Evolutionary conservation across 2,888 invertebrate genomes (phyloP).

Genomic region (Piscicola geometra): DNA sequence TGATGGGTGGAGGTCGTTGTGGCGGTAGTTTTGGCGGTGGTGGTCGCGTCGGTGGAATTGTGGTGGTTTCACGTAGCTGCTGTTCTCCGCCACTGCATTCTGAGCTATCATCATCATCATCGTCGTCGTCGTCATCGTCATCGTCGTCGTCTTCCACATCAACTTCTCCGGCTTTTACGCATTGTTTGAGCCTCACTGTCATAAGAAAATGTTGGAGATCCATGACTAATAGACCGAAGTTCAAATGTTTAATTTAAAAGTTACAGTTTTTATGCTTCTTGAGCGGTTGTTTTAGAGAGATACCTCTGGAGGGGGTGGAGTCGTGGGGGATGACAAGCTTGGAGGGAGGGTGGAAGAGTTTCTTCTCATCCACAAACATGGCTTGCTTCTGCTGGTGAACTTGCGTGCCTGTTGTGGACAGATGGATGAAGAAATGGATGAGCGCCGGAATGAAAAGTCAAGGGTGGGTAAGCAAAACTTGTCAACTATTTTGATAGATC

Average conservation of each 20-base stretch:
- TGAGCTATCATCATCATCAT: conserved; percentile 32
- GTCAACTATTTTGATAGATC: no score
- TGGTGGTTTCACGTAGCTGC: neutral
- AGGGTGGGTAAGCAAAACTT: no score
- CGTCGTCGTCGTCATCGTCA: conserved; percentile 41
- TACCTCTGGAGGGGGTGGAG: conserved; percentile 26
- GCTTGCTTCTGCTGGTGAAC: conserved; percentile 47
- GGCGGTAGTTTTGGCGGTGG: conserved; percentile 33
- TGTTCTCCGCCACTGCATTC: conserved; percentile 10
- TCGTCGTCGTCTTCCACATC: conserved; percentile 52
- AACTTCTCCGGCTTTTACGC: no score
- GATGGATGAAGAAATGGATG: no score
- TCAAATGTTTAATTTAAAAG: no score
- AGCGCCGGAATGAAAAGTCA: no score
- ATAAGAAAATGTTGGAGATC: no score
- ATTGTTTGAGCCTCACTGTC: no score
- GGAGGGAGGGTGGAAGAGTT: conserved; percentile 82
- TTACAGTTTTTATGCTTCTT: no score
- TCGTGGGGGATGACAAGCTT: conserved; percentile 75
- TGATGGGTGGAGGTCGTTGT: conserved; percentile 40
- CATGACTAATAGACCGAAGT: no score
- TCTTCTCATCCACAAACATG: conserved; percentile 52
- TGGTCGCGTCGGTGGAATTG: neutral
- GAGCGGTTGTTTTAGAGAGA: no score
- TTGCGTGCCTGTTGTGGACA: neutral